Evolutionary conservation across 2,113 vertebrate species (phyloP).

Genomic region (Paedocypris sp.): DNA sequence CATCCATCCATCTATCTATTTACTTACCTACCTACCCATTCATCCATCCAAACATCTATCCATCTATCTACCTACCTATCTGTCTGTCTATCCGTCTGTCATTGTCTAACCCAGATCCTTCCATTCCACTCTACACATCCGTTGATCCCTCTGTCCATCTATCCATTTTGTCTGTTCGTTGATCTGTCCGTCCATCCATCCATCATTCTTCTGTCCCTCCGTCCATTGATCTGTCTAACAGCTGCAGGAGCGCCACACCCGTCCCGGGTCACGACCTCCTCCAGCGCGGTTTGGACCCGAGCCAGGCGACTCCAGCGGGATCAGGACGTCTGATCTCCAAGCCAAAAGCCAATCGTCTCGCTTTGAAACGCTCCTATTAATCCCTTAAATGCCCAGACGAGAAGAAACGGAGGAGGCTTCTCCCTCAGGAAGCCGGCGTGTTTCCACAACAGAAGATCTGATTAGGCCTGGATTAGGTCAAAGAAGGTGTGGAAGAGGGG

Average conservation of each 20-base stretch:
- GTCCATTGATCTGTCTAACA: conserved; percentile 5
- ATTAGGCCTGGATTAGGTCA: conserved; percentile 29
- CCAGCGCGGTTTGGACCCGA: background rate
- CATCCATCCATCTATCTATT: background rate
- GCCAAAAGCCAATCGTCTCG: background rate
- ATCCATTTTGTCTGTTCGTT: background rate
- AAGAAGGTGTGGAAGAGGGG: conserved; percentile 6
- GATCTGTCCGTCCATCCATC: no score
- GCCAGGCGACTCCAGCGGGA: background rate
- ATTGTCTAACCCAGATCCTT: no score
- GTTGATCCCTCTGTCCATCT: background rate
- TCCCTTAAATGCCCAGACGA: conserved; percentile 25
- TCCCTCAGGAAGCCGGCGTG: conserved; percentile 36
- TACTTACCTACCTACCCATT: no score
- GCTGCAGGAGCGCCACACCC: background rate
- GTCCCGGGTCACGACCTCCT: background rate
- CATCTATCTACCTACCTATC: background rate
- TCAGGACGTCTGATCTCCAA: background rate
- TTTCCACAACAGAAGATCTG: conserved; percentile 34
- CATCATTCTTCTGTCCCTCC: no score
- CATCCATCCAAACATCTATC: background rate
- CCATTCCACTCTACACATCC: background rate
- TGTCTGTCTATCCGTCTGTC: background rate
- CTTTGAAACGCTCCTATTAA: conserved; percentile 14
- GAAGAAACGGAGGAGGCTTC: conserved; percentile 9